Percentiles rank a stretch among this genome's conserved stretches.
phyloP scores from a whole-genome alignment of 2,113 vertebrate genomes.

The Spea multiplicata region DNA sequence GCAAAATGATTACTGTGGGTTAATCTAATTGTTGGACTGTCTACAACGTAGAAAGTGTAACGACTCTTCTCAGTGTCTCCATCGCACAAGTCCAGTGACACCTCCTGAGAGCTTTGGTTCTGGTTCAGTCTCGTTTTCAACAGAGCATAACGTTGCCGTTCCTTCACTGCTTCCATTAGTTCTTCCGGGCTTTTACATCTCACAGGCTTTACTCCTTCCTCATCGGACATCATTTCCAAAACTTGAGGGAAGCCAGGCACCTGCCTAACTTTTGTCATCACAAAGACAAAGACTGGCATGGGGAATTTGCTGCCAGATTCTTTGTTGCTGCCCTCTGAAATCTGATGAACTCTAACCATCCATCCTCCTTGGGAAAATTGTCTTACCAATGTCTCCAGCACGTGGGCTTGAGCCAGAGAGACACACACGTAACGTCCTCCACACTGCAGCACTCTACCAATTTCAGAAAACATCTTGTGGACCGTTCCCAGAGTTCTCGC shows the following conservation, averaged over 20 bases:
- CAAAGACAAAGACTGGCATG: slow-evolving; percentile 83
- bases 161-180: slow-evolving; percentile 76
- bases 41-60: slow-evolving; percentile 87
- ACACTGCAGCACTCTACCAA: slow-evolving; percentile 79
- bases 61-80: slow-evolving; percentile 74
- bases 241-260: slow-evolving; percentile 66
- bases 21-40: slow-evolving; percentile 73
- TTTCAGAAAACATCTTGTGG: slow-evolving; percentile 82
- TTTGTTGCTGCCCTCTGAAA: slow-evolving; percentile 57
- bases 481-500: slow-evolving; percentile 70
- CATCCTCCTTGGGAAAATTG: slow-evolving; percentile 84
- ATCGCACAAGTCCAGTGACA: slow-evolving; percentile 81
- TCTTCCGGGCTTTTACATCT: slow-evolving; percentile 65
- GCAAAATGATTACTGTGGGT: slow-evolving; percentile 82
- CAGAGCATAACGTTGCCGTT: slow-evolving; percentile 84
- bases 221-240: slow-evolving; percentile 83
- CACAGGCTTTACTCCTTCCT: slow-evolving; percentile 76
- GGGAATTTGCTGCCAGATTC: slow-evolving; percentile 68
- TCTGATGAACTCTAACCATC: slow-evolving; percentile 86
- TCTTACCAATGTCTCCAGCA: slow-evolving; percentile 80
- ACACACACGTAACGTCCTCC: slow-evolving; percentile 91
- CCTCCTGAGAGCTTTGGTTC: slow-evolving; percentile 59
- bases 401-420: slow-evolving; percentile 87
- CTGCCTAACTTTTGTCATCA: slow-evolving; percentile 90
- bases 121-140: slow-evolving; percentile 78